phyloP scores from a whole-genome alignment of 2,888 invertebrate species.

The Hydrotaea diabolus region DNA sequence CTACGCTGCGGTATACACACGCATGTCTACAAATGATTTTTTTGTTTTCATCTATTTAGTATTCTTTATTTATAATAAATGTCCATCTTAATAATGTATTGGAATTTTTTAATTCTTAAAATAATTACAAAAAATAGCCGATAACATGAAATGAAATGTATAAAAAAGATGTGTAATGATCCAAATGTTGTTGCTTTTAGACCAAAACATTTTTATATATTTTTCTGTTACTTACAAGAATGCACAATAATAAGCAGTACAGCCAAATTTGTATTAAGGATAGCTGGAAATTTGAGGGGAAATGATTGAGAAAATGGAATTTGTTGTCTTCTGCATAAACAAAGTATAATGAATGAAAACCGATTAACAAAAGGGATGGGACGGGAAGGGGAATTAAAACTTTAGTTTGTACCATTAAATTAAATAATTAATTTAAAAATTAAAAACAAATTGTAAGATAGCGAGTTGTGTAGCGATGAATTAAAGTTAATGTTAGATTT shows the following conservation, averaged over 20 bases:
- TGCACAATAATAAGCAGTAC: slow-evolving; percentile 15
- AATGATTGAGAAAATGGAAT: not conserved
- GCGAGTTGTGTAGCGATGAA: slow-evolving; percentile 12
- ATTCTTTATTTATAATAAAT: slow-evolving; percentile 63
- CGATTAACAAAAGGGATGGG: not conserved
- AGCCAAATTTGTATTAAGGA: slow-evolving; percentile 43
- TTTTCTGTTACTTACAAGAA: slow-evolving; percentile 39
- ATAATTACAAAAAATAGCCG: slow-evolving; percentile 53
- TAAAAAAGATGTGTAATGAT: slow-evolving; percentile 21
- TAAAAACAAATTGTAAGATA: slow-evolving; percentile 16
- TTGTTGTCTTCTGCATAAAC: not conserved
- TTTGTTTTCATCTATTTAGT: slow-evolving; percentile 47
- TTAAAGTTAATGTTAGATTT: slow-evolving; percentile 31
- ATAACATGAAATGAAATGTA: slow-evolving; percentile 48
- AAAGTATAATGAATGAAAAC: not conserved
- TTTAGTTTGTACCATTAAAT: slow-evolving; percentile 62
- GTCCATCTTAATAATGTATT: slow-evolving; percentile 55
- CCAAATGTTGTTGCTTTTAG: slow-evolving; percentile 21
- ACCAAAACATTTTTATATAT: not conserved
- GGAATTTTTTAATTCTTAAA: slow-evolving; percentile 39
- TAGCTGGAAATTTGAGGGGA: slow-evolving; percentile 20
- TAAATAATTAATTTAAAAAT: slow-evolving; percentile 52
- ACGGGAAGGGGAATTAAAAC: not conserved
- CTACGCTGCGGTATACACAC: too few species aligned
- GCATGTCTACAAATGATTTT: not conserved